A percentile compares a stretch with the other conserved stretches of the same genome.
Evolutionary conservation across 2,888 invertebrate species (phyloP).

Genomic region (Girardia tigrina): DNA sequence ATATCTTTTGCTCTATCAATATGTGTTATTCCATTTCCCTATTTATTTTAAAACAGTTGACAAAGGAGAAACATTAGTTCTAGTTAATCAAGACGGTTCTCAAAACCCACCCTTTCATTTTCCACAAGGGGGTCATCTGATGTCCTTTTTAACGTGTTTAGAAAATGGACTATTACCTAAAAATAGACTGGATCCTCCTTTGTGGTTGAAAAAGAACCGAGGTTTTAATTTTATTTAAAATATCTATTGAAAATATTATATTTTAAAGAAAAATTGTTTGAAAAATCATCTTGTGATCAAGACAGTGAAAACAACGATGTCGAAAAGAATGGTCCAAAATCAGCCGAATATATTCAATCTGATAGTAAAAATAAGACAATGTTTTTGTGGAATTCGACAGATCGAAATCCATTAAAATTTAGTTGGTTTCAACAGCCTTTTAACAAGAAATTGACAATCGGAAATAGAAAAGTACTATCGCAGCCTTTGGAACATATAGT

Average conservation of each 20-base stretch:
- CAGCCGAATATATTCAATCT: neutral
- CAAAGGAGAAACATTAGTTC: slow-evolving; percentile 68
- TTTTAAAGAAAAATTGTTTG: neutral
- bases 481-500: neutral
- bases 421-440: neutral
- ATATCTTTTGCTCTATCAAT: neutral
- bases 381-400: neutral
- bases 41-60: slow-evolving; percentile 42
- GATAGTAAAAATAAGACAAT: neutral
- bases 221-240: slow-evolving; percentile 54
- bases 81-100: slow-evolving; percentile 80
- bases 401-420: neutral
- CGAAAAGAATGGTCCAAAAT: neutral
- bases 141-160: slow-evolving; percentile 75
- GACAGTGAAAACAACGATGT: neutral
- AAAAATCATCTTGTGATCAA: neutral
- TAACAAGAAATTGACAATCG: neutral
- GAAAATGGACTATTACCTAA: slow-evolving; percentile 76
- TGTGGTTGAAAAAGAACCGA: slow-evolving; percentile 76
- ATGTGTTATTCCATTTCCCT: neutral
- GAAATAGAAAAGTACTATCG: neutral
- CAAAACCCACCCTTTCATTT: slow-evolving; percentile 83
- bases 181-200: slow-evolving; percentile 76
- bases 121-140: slow-evolving; percentile 74
- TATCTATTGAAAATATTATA: neutral